Base-by-base conservation (phyloP, 2,797 vertebrate species). In the Rhinella marina region DNA sequence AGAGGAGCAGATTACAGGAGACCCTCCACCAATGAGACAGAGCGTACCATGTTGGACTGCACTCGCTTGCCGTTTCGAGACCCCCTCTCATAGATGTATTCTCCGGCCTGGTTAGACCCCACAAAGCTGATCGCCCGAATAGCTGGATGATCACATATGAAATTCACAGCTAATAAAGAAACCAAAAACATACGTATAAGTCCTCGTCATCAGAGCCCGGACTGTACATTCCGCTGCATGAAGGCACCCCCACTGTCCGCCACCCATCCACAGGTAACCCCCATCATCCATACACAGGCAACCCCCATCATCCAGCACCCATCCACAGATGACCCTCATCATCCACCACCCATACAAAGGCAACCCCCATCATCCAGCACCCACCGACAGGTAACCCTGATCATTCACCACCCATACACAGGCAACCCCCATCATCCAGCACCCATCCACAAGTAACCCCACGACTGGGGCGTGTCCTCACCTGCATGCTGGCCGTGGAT, bases 111-210 rank as follows among this genome's bases (percentile, higher is more conserved):
- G 94, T 99, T 99, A 92, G 98, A 99, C 90, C 98, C 98, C 92
- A 99, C 98, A 92, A 99, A 99, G 95, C 98, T 99, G 95, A 99
- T 98, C 76, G 98, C 97, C 94, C 95, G 98, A 94, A 99, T 97
- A 91, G 97, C 96, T 5, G 97, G 97, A 92, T 99, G 96, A 90
- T 98, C 97, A 81, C 98, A 99, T 94, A 99, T 96, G 92, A 99
- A 99, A 93, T 98, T 97, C 92, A 99, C 98, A 92, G 98, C 98
- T 99, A 91, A n/a, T 21, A n/a, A 64, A 88, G 93, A 93, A 92
- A 0, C 93, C 90, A 91, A 93, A 92, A 13, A 16, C 3, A 21
- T 57, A 52, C 12, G 19, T 13, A 76, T 12, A 68, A 21, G 10
- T 3, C 4, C 9, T 10, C 21, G 10, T 10, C 17, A 19, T 59